Evolutionary conservation across 2,888 invertebrate genomes (phyloP), one percentile per base, ranked within the genome.

Genomic region (Ophonus ardosiacus): DNA sequence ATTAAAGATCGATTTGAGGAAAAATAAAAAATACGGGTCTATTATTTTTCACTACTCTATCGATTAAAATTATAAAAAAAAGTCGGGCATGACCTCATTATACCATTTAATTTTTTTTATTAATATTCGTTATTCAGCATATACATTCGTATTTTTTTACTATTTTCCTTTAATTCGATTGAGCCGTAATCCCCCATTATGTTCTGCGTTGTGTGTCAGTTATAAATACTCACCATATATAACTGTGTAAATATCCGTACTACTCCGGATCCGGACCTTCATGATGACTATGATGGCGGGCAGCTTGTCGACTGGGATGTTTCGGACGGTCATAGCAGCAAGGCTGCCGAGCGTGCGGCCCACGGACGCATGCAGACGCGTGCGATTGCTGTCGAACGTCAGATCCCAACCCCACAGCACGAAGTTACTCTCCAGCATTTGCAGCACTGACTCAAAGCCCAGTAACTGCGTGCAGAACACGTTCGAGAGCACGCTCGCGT

Each of bases 391-490:
- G 87, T 97, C 96, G 88, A 95, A 94, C 8, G 99, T 98, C 87
- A 99, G 94, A 91, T 99, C 99, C 99, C 99, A 99, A 85, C 98
- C 98, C 95, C 98, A 99, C 1, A 98, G 94, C 68, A 99, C 93
- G 91, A 98, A 99, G 92, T 98, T 98, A 85, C 95, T 95, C 84
- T 96, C 95, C 71, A 99, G 93, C 86, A 97, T 96, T 90, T 97
- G 96, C 89, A 98, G 95, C 79, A 99, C 96, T 17, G 97, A 96
- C 90, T 98, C 98, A 89, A 96, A 96, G 90, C 98, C 98, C 87
- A 99, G 93, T 86, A 98, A 93, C 91, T 98, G 97, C 84, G 98
- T 97, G 92, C 99, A 98, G 93, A 99, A 99, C 87, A 99, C 98
- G 92, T 99, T 98, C 56, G 98, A 96, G 88, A 98, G 93, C 85